Percentiles rank a stretch among this genome's conserved stretches.
These are phyloP conservation scores for Campoletis raptor DNA, from an alignment of 2,888 invertebrate species.

Conservation along the genomic window DNA sequence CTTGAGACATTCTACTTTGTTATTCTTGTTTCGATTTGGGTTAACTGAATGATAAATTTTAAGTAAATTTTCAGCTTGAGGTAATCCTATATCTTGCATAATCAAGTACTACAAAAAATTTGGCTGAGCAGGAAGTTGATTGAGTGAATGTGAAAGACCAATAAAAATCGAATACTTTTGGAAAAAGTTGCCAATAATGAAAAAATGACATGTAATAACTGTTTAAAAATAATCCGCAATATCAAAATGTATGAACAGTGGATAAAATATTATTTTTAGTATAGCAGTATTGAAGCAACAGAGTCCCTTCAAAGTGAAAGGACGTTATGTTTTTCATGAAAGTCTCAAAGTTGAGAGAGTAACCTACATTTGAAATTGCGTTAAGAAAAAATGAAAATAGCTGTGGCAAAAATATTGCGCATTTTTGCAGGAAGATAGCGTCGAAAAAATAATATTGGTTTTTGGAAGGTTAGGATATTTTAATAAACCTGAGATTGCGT, in stretches of 20 bases:
- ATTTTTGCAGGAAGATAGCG: neutral
- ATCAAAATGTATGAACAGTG: neutral
- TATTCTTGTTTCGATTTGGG: neutral
- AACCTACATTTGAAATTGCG: constrained; percentile 29
- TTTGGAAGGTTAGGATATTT: neutral
- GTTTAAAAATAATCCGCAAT: neutral
- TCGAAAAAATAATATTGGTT: neutral
- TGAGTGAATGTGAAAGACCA: neutral
- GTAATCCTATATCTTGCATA: too few species aligned
- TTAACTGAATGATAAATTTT: neutral
- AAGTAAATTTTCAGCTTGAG: neutral
- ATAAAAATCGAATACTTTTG: neutral
- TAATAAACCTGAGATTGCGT: neutral
- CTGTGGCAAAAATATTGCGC: neutral
- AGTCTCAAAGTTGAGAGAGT: neutral
- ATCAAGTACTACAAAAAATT: too few species aligned
- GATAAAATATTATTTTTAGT: neutral
- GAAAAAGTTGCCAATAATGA: neutral
- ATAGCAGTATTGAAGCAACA: constrained; percentile 21
- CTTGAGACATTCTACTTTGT: neutral
- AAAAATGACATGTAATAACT: constrained; percentile 3
- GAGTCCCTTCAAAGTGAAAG: constrained; percentile 36
- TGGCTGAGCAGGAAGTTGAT: neutral
- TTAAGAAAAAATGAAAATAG: neutral
- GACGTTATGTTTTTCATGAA: neutral